phyloP scores from a whole-genome alignment of 2,797 vertebrate genomes.

The Characodon lateralis region DNA sequence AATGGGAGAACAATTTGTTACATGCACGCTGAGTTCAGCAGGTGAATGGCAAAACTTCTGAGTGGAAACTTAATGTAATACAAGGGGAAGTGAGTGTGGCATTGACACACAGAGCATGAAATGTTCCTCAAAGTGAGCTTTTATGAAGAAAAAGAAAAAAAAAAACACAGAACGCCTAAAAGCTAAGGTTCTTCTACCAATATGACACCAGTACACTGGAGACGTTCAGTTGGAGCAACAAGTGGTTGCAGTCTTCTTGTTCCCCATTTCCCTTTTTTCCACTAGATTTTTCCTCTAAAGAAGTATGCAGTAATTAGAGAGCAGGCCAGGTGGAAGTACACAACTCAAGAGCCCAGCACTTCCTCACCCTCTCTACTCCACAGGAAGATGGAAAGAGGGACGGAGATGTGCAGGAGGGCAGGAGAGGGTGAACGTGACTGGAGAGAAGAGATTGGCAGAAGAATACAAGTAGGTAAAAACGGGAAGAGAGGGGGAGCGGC shows the following conservation, averaged over 20 bases:
- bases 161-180: constrained; percentile 42
- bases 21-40: constrained; percentile 27
- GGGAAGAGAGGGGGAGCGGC: constrained; percentile 24
- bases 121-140: constrained; percentile 41
- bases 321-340: constrained; percentile 78
- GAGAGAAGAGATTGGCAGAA: constrained; percentile 63
- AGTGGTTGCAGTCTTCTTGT: constrained; percentile 66
- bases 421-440: constrained; percentile 62
- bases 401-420: constrained; percentile 51
- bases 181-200: constrained; percentile 38
- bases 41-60: constrained; percentile 42
- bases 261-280: constrained; percentile 61
- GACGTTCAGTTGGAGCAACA: constrained; percentile 70
- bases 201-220: constrained; percentile 52
- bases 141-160: constrained; percentile 36
- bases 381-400: constrained; percentile 65
- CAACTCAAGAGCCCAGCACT: constrained; percentile 68
- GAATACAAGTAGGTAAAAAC: constrained; percentile 57
- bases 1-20: constrained; percentile 38
- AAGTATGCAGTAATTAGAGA: constrained; percentile 78
- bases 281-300: constrained; percentile 46
- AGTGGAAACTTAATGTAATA: constrained; percentile 34
- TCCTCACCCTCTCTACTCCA: constrained; percentile 68
- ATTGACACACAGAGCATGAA: constrained; percentile 31
- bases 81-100: constrained; percentile 10